A percentile compares a stretch with the other conserved stretches of the same genome.
Evolutionary conservation across 2,797 vertebrate species (phyloP).

Genomic region (Gallirallus australis): DNA sequence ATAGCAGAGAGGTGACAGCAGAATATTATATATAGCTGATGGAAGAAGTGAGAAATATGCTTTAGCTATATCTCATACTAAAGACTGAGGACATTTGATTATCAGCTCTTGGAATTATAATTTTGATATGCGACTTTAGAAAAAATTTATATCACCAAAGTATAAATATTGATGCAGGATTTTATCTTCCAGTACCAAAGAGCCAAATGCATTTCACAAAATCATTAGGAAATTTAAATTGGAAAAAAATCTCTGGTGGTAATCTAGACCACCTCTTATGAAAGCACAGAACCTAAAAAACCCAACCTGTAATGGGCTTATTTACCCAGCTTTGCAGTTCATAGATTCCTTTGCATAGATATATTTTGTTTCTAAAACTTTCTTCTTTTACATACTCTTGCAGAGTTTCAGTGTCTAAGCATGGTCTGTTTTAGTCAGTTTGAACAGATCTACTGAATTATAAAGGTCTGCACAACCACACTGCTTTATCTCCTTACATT

Average conservation of each 20-base stretch:
- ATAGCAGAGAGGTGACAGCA: neutral
- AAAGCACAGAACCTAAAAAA: neutral
- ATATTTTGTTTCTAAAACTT: neutral
- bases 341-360: neutral
- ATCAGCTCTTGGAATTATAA: neutral
- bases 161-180: neutral
- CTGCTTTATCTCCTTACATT: neutral
- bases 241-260: neutral
- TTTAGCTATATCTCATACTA: neutral
- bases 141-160: neutral
- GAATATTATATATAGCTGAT: constrained; percentile 2
- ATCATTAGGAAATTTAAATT: constrained; percentile 3
- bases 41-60: neutral
- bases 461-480: neutral
- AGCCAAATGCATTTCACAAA: neutral
- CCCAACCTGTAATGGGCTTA: neutral
- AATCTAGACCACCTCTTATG: neutral
- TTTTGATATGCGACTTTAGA: constrained; percentile 5
- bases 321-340: neutral
- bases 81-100: neutral
- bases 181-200: neutral
- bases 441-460: neutral
- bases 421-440: neutral
- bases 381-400: neutral
- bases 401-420: neutral